These are phyloP conservation scores for Cacoxenus indagator DNA, from an alignment of 2,888 invertebrate genomes.

Conservation along the genomic window DNA sequence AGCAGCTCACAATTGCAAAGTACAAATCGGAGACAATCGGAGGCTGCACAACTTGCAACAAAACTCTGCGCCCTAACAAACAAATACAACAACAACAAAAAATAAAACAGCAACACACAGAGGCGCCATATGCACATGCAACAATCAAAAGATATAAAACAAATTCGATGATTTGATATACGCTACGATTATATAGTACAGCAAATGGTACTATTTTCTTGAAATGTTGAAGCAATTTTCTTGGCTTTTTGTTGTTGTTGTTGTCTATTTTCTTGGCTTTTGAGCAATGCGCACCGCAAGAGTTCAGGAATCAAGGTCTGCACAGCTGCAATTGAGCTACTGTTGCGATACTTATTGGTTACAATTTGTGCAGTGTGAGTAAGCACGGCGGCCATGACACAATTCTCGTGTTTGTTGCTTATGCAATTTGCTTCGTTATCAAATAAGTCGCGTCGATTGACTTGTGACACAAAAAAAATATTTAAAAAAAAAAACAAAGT, in stretches of 20 bases:
- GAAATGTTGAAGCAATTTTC: neutral
- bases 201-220: neutral
- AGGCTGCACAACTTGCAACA: neutral
- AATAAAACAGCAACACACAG: neutral
- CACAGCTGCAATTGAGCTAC: conserved; percentile 8
- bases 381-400: neutral
- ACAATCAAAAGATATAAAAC: neutral
- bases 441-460: neutral
- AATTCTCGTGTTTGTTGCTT: neutral
- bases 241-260: neutral
- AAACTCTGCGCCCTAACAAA: neutral
- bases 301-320: conserved; percentile 6
- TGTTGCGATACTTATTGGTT: neutral
- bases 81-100: neutral
- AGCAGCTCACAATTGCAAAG: neutral
- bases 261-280: neutral
- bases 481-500: neutral
- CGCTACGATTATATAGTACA: neutral
- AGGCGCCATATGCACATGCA: neutral
- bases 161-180: conserved; percentile 6
- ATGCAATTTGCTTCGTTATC: neutral
- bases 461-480: neutral
- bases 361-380: neutral
- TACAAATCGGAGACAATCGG: neutral
- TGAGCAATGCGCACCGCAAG: neutral